A percentile compares a stretch with the other conserved stretches of the same genome.
Conservation (phyloP, 1,140 invertebrate genomes). For the Cyclargus thomasi region DNA sequence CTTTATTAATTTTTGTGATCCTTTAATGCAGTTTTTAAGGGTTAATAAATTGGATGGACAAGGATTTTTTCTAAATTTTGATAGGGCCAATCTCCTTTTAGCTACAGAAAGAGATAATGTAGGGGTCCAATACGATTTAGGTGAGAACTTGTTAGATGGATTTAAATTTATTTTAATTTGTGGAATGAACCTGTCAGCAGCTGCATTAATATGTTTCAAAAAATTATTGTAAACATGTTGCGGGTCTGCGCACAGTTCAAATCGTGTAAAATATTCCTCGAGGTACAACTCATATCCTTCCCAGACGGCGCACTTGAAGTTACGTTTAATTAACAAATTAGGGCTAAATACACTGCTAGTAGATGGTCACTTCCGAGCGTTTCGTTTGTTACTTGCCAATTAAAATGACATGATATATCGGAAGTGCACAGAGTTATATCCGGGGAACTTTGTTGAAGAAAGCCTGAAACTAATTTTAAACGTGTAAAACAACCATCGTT, state of each 20-base stretch:
- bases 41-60: no score
- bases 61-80: no score
- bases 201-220: slow-evolving; percentile 18
- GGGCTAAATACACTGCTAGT: slow-evolving; percentile 18
- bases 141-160: no score
- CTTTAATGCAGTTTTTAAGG: no score
- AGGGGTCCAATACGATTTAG: no score
- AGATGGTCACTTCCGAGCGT: slow-evolving; percentile 23
- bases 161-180: not conserved
- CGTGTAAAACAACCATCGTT: slow-evolving; percentile 22
- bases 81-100: no score
- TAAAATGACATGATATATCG: slow-evolving; percentile 19
- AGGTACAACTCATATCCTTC: slow-evolving; percentile 2
- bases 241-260: not conserved
- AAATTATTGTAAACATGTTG: slow-evolving; percentile 16
- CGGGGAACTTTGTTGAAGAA: slow-evolving; percentile 17
- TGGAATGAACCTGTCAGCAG: slow-evolving; percentile 22
- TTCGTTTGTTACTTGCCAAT: slow-evolving; percentile 21
- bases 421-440: slow-evolving; percentile 18
- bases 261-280: not conserved
- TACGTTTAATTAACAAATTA: no score
- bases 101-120: no score
- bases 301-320: slow-evolving; percentile 20
- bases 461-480: slow-evolving; percentile 14
- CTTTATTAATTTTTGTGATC: no score